A percentile compares a stretch with the other conserved stretches of the same genome.
Conservation (phyloP, 2,888 invertebrate species). For the Cyclophora albipunctata region DNA sequence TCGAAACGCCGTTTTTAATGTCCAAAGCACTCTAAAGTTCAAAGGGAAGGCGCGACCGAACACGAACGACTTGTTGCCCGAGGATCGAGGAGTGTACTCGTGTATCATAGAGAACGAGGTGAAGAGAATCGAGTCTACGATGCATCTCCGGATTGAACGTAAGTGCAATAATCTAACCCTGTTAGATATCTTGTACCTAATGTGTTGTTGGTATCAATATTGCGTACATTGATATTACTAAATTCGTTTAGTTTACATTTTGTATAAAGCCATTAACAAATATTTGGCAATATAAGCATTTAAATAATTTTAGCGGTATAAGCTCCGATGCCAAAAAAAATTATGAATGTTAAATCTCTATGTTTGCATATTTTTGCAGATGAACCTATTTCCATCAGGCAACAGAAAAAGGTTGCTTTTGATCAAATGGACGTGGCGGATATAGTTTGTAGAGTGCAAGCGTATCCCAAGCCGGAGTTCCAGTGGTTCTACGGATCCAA, state of each 20-base stretch:
- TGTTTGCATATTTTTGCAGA: slow-evolving; percentile 63
- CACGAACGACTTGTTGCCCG: slow-evolving; percentile 84
- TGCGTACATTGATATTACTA: too few relatives aligned
- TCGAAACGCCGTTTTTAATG: slow-evolving; percentile 85
- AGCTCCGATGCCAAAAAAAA: too few relatives aligned
- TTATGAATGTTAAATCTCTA: too few relatives aligned
- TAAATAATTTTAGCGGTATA: too few relatives aligned
- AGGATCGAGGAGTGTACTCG: slow-evolving; percentile 90
- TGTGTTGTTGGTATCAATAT: background rate
- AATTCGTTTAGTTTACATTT: too few relatives aligned
- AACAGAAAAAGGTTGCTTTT: slow-evolving; percentile 91
- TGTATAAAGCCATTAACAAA: too few relatives aligned
- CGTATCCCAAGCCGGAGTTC: slow-evolving; percentile 94
- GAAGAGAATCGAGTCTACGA: slow-evolving; percentile 88
- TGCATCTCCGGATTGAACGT: slow-evolving; percentile 94
- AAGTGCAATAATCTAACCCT: slow-evolving; percentile 55
- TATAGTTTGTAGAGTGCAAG: slow-evolving; percentile 91
- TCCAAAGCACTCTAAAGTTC: slow-evolving; percentile 88
- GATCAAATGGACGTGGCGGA: slow-evolving; percentile 89
- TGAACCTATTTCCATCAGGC: slow-evolving; percentile 89
- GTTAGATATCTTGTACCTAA: background rate
- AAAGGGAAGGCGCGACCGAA: slow-evolving; percentile 85
- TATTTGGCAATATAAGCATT: too few relatives aligned
- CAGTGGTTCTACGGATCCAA: slow-evolving; percentile 92
- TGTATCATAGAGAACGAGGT: slow-evolving; percentile 94